phyloP scores from a whole-genome alignment of 2,888 invertebrate species.

The Machimus rusticus region DNA sequence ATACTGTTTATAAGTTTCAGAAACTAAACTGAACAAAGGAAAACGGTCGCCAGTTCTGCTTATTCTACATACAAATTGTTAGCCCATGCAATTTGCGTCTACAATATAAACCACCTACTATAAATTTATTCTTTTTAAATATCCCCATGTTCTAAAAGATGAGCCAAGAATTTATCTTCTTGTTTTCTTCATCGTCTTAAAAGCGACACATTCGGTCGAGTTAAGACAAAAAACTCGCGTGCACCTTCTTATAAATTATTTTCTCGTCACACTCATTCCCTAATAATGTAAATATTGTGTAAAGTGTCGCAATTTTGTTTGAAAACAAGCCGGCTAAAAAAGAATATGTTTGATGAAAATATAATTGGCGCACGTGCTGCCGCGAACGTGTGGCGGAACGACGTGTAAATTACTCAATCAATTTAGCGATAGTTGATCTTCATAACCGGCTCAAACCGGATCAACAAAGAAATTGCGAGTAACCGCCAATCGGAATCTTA shows the following conservation, averaged over 20 bases:
- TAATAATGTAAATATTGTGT: not conserved
- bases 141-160: not conserved
- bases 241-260: not conserved
- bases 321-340: not conserved
- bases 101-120: not conserved
- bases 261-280: not conserved
- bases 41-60: no score
- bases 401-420: not conserved
- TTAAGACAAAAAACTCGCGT: not conserved
- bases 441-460: not conserved
- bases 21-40: no score
- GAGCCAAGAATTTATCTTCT: not conserved
- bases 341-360: not conserved
- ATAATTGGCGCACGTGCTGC: not conserved
- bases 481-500: not conserved
- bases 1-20: no score
- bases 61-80: no score
- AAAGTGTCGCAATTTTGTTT: not conserved
- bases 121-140: not conserved
- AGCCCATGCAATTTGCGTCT: no score
- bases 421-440: not conserved
- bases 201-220: not conserved
- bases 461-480: not conserved
- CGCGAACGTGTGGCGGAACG: not conserved
- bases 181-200: not conserved